Conservation (phyloP, 2,113 vertebrate genomes). For the Toxostoma redivivum region DNA sequence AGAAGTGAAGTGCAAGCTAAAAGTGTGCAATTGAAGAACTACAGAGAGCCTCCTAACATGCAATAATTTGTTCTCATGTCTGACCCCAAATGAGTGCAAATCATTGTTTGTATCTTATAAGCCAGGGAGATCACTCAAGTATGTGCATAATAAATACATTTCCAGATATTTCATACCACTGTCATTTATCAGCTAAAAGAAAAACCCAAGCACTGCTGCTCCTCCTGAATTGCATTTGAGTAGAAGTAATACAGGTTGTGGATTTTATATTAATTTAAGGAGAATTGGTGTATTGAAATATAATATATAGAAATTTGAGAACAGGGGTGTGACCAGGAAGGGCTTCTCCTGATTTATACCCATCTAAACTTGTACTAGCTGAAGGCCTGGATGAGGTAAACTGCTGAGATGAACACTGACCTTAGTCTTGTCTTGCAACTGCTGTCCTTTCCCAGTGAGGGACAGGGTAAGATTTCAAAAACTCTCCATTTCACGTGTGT, state of each 20-base stretch:
- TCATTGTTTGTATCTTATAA: neutral
- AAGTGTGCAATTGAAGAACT: accelerated
- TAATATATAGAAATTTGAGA: neutral
- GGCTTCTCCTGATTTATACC: neutral
- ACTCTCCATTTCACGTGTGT: neutral
- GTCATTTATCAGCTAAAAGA: neutral
- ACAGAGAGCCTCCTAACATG: neutral
- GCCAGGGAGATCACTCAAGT: neutral
- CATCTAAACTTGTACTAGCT: neutral
- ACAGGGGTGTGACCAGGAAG: neutral
- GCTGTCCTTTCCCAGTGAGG: neutral
- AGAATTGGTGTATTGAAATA: neutral
- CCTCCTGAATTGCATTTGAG: neutral
- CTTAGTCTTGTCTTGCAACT: neutral
- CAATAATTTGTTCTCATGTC: neutral
- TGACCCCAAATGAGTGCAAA: neutral
- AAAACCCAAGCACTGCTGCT: neutral
- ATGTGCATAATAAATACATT: neutral
- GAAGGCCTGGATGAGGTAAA: neutral
- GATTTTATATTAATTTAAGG: neutral
- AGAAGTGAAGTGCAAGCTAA: neutral
- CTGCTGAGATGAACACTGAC: neutral
- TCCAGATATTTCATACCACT: neutral
- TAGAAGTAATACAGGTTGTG: neutral
- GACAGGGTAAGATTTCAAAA: neutral